Base-by-base conservation (phyloP, 1,140 invertebrate genomes). In the Macrobrachium rosenbergii region DNA sequence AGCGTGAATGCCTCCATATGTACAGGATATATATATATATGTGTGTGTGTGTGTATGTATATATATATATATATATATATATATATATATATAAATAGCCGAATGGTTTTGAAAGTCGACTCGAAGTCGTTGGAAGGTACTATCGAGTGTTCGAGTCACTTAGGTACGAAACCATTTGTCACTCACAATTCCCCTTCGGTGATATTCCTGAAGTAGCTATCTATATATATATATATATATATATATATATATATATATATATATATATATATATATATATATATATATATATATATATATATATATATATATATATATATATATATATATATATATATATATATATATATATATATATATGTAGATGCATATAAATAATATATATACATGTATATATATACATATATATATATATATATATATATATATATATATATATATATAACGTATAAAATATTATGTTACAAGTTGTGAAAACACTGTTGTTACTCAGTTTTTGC, bases 401-500 rank as follows among this genome's bases (percentile, higher is more conserved):
- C 0, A 7, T 67, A 67, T 67, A 28, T 67, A 67, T 67, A 67
- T 67, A 67, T 67, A 67, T 67, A 67, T 67, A 67, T 67, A 7
- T 7, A 67, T 67, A 67, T 67, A 67, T 67, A 67, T 67, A 67
- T 67, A 67, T 67, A 67, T 67, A 67, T 67, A 67, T 67, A 67
- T 67, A 67, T 67, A 67, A 5, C 10, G 10, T 52, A 52, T 52
- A 52, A 6, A 52, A 52, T n/a, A n/a, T n/a, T n/a, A n/a, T n/a
- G n/a, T n/a, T n/a, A n/a, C n/a, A n/a, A n/a, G n/a, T n/a, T n/a
- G n/a, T n/a, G n/a, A n/a, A n/a, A n/a, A n/a, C n/a, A n/a, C n/a
- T n/a, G n/a, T n/a, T n/a, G n/a, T n/a, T n/a, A n/a, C n/a, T n/a
- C n/a, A n/a, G n/a, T n/a, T n/a, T n/a, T n/a, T n/a, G n/a, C n/a